These are phyloP conservation scores for Machimus atricapillus DNA, from an alignment of 2,888 invertebrate species.

Conservation along the genomic window DNA sequence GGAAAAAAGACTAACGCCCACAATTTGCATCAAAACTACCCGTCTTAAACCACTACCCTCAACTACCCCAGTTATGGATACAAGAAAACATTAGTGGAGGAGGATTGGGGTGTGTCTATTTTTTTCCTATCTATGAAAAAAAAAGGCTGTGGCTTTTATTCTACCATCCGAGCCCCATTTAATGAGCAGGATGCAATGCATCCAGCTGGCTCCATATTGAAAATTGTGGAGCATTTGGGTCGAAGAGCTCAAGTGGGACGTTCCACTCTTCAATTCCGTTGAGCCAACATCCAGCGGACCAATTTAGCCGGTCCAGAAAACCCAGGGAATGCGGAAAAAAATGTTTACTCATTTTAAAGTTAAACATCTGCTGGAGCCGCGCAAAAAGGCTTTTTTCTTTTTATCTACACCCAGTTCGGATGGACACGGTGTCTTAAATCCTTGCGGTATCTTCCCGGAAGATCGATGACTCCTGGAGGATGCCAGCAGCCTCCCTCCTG, in stretches of 20 bases:
- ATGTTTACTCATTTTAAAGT: constrained; percentile 19
- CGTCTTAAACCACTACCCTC: background rate
- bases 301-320: background rate
- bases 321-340: background rate
- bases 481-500: background rate
- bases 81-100: background rate
- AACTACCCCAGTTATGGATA: background rate
- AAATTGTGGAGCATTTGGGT: background rate
- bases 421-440: background rate
- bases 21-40: background rate
- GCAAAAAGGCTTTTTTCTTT: background rate
- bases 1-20: background rate
- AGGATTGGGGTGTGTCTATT: background rate
- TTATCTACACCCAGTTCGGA: background rate
- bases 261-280: background rate
- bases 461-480: background rate
- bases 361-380: background rate
- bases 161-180: background rate
- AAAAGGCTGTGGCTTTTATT: background rate
- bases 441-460: background rate
- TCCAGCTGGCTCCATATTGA: constrained; percentile 8
- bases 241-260: background rate
- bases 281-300: background rate
- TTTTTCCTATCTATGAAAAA: background rate
- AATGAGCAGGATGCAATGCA: background rate